These are phyloP conservation scores for Leptosomus discolor DNA, from an alignment of 2,113 vertebrate genomes.

Conservation along the genomic window DNA sequence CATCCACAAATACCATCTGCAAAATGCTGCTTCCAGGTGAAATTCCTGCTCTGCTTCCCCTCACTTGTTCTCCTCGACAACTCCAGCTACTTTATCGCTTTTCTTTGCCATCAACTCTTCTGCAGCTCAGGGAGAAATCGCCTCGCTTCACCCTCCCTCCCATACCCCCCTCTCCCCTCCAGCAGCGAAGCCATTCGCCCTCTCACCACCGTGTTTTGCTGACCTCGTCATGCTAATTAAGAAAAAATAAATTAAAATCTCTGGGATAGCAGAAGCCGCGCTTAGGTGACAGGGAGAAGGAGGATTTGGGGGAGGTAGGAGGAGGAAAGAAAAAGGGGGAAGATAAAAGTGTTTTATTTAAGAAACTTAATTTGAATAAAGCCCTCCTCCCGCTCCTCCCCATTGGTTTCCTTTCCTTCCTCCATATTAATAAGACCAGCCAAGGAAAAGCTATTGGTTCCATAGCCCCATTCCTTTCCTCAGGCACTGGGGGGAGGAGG, in stretches of 20 bases:
- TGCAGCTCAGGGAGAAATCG: not conserved
- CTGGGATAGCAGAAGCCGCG: not conserved
- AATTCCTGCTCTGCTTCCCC: not conserved
- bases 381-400: not conserved
- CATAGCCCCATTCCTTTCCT: not conserved
- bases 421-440: conserved; percentile 15
- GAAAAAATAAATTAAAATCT: not conserved
- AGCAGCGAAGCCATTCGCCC: not conserved
- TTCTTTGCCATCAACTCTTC: not conserved
- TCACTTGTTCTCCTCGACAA: not conserved
- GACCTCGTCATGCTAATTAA: not conserved
- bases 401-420: conserved; percentile 23
- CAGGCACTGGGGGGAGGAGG: conserved; percentile 23
- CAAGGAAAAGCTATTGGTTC: conserved; percentile 22
- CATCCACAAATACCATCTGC: not conserved
- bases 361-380: conserved; percentile 30
- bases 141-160: not conserved
- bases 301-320: not conserved
- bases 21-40: not conserved
- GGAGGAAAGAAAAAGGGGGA: not conserved
- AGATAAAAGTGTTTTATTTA: not conserved
- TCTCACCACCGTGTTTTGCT: not conserved
- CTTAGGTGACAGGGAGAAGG: not conserved
- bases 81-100: not conserved
- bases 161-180: not conserved